phyloP scores from a whole-genome alignment of 2,797 vertebrate species.

The Chrysocyon brachyurus region DNA sequence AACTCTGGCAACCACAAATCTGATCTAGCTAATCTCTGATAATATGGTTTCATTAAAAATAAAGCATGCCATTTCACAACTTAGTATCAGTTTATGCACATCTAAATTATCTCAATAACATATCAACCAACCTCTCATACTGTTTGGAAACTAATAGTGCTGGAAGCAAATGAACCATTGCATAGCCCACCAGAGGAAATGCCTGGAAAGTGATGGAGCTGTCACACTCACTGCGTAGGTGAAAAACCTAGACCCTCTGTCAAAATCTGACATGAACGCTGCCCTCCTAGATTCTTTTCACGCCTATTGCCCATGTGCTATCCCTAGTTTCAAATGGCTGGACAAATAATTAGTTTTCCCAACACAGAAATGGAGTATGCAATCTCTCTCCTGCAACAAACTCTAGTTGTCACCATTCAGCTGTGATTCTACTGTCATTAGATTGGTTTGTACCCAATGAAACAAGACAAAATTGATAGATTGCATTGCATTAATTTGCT shows the following conservation, averaged over 20 bases:
- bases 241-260: not conserved
- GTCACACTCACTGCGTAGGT: not conserved
- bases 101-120: not conserved
- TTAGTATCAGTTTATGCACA: slow-evolving; percentile 33
- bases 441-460: slow-evolving; percentile 7
- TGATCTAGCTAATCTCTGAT: slow-evolving; percentile 3
- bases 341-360: slow-evolving; percentile 65
- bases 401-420: not conserved
- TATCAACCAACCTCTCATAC: not conserved
- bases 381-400: not conserved
- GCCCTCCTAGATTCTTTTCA: not conserved
- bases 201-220: slow-evolving; percentile 9
- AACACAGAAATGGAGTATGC: not conserved
- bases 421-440: slow-evolving; percentile 16
- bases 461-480: slow-evolving; percentile 53
- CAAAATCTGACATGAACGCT: not conserved
- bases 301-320: not conserved
- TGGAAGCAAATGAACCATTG: slow-evolving; percentile 49
- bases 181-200: not conserved
- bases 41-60: not conserved
- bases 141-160: slow-evolving; percentile 31
- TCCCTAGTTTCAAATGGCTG: slow-evolving; percentile 32
- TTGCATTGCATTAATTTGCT: not conserved
- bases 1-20: not conserved
- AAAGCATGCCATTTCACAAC: not conserved